Conservation (phyloP, 1,140 invertebrate species). For the Brachystomella parvula region DNA sequence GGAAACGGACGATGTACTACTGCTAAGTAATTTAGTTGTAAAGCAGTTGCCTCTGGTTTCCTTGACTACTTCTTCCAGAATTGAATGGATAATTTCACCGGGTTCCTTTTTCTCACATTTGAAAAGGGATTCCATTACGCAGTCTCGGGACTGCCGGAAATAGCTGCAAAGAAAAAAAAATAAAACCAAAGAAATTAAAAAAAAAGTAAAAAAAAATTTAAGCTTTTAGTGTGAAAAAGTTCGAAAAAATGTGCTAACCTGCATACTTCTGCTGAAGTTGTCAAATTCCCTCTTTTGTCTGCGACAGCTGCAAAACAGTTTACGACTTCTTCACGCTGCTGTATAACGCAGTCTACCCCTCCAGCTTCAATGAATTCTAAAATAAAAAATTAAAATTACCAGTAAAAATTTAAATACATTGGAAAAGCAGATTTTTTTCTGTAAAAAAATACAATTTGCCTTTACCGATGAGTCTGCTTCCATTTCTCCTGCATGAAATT, state of each 20-base stretch:
- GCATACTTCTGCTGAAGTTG: conserved; percentile 1
- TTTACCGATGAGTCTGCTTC: conserved; percentile 3
- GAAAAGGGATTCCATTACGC: background rate
- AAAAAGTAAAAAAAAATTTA: background rate
- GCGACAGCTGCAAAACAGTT: background rate
- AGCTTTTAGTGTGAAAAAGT: background rate
- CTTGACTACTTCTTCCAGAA: conserved; percentile 10
- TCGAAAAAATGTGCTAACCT: background rate
- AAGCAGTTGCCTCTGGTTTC: conserved; percentile 4
- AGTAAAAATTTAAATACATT: background rate
- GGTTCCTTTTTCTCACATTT: background rate
- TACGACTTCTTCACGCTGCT: background rate
- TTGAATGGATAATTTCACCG: conserved; percentile 2
- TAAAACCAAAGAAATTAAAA: background rate
- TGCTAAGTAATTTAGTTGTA: background rate
- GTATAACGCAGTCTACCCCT: conserved; percentile 1
- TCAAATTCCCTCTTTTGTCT: conserved; percentile 1
- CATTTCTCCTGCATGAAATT: conserved; percentile 1
- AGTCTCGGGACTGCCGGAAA: conserved; percentile 4
- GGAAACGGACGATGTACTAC: no score
- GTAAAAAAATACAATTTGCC: background rate
- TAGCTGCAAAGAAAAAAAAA: background rate
- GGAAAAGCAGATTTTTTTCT: background rate
- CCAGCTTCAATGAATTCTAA: conserved; percentile 11
- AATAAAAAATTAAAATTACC: conserved; percentile 2